Evolutionary conservation across 2,888 invertebrate genomes (phyloP).

Genomic region (Leptinotarsa rubiginosa): DNA sequence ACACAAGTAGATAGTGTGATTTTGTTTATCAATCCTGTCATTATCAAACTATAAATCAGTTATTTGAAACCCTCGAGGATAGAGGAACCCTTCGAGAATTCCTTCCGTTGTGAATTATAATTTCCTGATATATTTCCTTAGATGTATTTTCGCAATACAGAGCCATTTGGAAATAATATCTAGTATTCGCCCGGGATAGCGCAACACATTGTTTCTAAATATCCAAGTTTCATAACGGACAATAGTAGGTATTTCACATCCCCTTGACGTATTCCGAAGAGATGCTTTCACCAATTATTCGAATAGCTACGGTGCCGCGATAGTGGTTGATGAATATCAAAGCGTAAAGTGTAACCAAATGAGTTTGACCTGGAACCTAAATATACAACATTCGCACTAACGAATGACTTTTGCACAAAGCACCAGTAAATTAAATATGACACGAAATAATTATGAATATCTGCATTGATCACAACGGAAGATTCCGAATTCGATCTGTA

Average conservation of each 20-base stretch:
- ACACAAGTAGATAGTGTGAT: no score
- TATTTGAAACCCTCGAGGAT: no score
- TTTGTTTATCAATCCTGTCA: no score
- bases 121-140: constrained; percentile 31
- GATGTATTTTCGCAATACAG: constrained; percentile 4
- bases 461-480: no score
- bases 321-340: constrained; percentile 5
- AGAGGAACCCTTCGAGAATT: no score
- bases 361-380: constrained; percentile 3
- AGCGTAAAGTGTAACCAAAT: constrained; percentile 9
- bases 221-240: constrained; percentile 29
- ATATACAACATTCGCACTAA: background rate
- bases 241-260: constrained; percentile 20
- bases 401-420: background rate
- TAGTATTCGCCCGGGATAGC: constrained; percentile 9
- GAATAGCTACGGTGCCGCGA: background rate
- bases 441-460: no score
- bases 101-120: constrained; percentile 11
- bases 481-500: no score
- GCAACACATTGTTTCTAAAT: constrained; percentile 22
- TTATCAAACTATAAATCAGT: no score
- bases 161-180: constrained; percentile 31
- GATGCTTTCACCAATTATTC: constrained; percentile 21
- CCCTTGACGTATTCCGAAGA: constrained; percentile 4
- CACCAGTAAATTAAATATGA: background rate